Percentiles rank a stretch among this genome's conserved stretches.
Conservation (phyloP, 2,797 vertebrate genomes). For the Lagodon rhomboides region DNA sequence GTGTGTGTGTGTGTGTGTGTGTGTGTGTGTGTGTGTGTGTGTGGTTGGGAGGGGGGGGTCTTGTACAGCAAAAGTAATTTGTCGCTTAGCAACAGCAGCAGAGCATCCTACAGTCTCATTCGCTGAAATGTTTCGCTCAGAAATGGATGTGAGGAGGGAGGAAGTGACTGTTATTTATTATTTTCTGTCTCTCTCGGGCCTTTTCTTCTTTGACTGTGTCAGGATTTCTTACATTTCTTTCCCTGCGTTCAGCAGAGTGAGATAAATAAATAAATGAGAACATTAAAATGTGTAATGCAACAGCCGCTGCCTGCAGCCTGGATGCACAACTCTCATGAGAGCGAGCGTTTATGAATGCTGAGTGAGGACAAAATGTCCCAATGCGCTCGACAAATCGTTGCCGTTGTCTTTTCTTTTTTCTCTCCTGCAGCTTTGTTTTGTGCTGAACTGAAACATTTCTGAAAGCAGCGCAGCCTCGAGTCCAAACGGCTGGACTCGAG, state of each 20-base stretch:
- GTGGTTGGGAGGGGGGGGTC: not conserved
- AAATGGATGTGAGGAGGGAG: constrained; percentile 16
- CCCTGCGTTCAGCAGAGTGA: constrained; percentile 44
- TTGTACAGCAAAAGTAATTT: constrained; percentile 81
- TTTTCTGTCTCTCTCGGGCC: constrained; percentile 23
- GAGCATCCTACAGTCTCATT: constrained; percentile 64
- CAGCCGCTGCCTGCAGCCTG: constrained; percentile 14
- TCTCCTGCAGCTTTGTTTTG: constrained; percentile 26
- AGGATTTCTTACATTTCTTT: constrained; percentile 22
- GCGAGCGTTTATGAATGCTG: constrained; percentile 3
- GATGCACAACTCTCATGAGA: constrained; percentile 19
- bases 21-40: not conserved
- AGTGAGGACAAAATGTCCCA: constrained; percentile 61
- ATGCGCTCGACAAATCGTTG: constrained; percentile 17
- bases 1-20: constrained; percentile 9
- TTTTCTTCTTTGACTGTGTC: constrained; percentile 48
- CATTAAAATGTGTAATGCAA: constrained; percentile 10
- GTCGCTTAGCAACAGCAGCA: constrained; percentile 85
- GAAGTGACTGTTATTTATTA: constrained; percentile 22
- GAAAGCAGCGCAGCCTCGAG: not conserved
- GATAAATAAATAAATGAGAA: constrained; percentile 18
- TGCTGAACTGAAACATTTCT: constrained; percentile 17
- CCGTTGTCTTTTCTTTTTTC: not conserved
- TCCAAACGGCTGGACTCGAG: not conserved
- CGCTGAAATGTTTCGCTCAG: constrained; percentile 51